phyloP scores from a whole-genome alignment of 2,888 invertebrate species.

The Pterostichus madidus region DNA sequence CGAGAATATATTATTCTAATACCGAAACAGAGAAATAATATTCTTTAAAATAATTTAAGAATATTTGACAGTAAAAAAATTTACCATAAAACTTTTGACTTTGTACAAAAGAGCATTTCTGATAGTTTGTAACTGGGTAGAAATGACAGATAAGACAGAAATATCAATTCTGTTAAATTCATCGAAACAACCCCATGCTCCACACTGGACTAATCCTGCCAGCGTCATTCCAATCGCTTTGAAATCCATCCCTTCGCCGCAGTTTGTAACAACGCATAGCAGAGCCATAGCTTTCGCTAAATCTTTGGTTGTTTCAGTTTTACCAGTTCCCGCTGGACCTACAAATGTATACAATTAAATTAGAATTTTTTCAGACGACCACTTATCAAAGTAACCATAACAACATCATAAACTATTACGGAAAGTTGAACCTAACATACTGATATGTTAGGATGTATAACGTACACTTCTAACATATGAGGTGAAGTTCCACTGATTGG shows the following conservation, averaged over 20 bases:
- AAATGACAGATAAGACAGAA: constrained; percentile 95
- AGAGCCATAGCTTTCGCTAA: constrained; percentile 93
- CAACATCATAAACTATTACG: too few relatives aligned
- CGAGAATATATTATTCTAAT: too few relatives aligned
- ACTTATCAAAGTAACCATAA: too few relatives aligned
- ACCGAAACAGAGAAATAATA: too few relatives aligned
- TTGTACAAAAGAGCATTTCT: constrained; percentile 89
- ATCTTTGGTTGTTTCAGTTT: constrained; percentile 95
- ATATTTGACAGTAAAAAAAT: not conserved
- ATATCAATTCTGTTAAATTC: constrained; percentile 96
- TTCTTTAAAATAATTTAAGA: not conserved
- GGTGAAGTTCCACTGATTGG: too few relatives aligned
- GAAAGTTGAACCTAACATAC: too few relatives aligned
- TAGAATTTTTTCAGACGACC: too few relatives aligned
- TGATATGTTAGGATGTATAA: too few relatives aligned
- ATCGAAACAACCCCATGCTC: constrained; percentile 98
- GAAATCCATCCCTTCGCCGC: constrained; percentile 96
- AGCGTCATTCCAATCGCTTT: constrained; percentile 89
- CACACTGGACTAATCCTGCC: constrained; percentile 89
- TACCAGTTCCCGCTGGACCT: constrained; percentile 91
- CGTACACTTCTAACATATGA: too few relatives aligned
- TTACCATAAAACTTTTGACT: constrained; percentile 86
- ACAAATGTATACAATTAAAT: not conserved
- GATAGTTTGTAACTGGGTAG: constrained; percentile 94
- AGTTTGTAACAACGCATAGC: constrained; percentile 92